A percentile compares a stretch with the other conserved stretches of the same genome.
Conservation (phyloP, 2,113 vertebrate genomes). For the Xiphophorus hellerii region DNA sequence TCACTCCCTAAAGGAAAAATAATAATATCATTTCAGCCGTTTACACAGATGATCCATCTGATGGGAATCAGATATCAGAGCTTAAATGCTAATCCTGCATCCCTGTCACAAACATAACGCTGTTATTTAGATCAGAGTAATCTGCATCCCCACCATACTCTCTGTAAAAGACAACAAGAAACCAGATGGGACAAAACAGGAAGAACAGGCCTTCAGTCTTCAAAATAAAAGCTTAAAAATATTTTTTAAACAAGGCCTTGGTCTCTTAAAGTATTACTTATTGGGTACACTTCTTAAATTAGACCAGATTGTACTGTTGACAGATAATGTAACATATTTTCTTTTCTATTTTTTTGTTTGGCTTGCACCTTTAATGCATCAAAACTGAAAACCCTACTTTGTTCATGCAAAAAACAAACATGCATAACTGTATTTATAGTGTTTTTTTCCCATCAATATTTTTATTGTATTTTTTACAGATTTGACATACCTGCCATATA, state of each 20-base stretch:
- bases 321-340: not conserved
- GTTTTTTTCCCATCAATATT: too few species aligned
- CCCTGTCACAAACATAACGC: not conserved
- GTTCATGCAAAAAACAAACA: too few species aligned
- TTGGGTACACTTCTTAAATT: not conserved
- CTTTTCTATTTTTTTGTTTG: too few species aligned
- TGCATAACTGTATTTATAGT: too few species aligned
- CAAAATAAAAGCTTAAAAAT: constrained; percentile 38
- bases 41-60: not conserved
- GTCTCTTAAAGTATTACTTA: not conserved
- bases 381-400: too few species aligned
- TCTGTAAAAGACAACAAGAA: constrained; percentile 1
- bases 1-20: not conserved
- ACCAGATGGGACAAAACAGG: not conserved
- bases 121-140: not conserved
- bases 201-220: constrained; percentile 2
- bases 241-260: fast-evolving
- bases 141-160: constrained; percentile 15
- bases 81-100: not conserved
- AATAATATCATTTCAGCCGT: not conserved
- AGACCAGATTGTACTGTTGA: not conserved
- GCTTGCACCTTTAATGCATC: too few species aligned
- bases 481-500: too few species aligned
- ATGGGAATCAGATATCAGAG: not conserved
- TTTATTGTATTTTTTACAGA: too few species aligned